Base-by-base conservation (phyloP, 2,113 vertebrate genomes). In the Antigone vipio region DNA sequence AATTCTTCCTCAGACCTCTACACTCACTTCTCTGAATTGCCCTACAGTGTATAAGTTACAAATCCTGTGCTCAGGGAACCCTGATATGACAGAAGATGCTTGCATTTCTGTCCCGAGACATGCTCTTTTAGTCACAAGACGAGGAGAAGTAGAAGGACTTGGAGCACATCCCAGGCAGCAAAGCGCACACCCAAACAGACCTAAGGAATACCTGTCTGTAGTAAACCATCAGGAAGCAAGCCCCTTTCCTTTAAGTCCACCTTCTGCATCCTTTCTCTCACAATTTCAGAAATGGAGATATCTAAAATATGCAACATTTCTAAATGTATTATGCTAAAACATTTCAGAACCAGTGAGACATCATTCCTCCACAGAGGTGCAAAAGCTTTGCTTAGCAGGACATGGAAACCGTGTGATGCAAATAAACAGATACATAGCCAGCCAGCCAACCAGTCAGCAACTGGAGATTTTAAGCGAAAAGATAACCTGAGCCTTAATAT, bases 391-490 rank as follows among this genome's bases (percentile, higher is more conserved):
- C 23, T 79, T 40, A 69, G n/a, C 27, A 80, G 26, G 34, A 86
- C 0, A 0, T 73, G 23, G 40, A 82, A 82, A 55, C 4, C 1
- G 0, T 32, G 2, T n/a, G 35, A 35, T 52, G 5, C 58, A 67
- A 92, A 79, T 19, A 49, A 21, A 59, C 17, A 53, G 16, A 64
- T 9, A 81, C 4, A 38, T 9, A 34, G 15, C 20, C 9, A 60
- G 9, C 7, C n/a, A 84, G 44, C 34, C 58, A 84, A 30, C 21
- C 16, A 85, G 22, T 12, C 9, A 81, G 50, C 8, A 63, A 59
- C 5, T 35, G 17, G 34, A 30, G 42, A 45, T 59, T 74, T 84
- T 77, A 73, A 85, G 26, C 8, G 35, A 67, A 64, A 80, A 77
- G 6, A 62, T 18, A 77, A 44, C 11, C 22, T 68, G 38, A 55